These are phyloP conservation scores for Eupithecia abbreviata DNA, from an alignment of 2,888 invertebrate genomes.

Conservation along the genomic window DNA sequence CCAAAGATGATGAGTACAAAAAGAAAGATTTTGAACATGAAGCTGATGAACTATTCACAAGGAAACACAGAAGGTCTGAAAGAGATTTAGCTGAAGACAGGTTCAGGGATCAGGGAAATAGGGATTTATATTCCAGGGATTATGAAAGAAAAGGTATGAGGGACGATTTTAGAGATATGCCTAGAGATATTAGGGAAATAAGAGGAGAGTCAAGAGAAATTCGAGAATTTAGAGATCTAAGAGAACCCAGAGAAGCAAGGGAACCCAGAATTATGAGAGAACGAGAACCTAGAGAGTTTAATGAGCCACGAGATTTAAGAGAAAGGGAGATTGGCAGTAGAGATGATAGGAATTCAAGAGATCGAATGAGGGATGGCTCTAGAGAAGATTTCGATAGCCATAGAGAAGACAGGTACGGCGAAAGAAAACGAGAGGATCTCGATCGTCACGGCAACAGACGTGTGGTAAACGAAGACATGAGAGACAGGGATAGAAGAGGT, in stretches of 20 bases:
- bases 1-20: constrained; percentile 71
- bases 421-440: constrained; percentile 45
- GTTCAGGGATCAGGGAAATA: constrained; percentile 43
- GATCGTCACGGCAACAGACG: constrained; percentile 52
- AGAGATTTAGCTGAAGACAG: constrained; percentile 56
- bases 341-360: constrained; percentile 27
- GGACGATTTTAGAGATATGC: constrained; percentile 50
- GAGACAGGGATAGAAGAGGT: constrained; percentile 40
- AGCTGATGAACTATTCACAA: constrained; percentile 67
- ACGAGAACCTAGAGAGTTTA: constrained; percentile 33
- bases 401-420: constrained; percentile 38
- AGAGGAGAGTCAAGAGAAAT: constrained; percentile 20
- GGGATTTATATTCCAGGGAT: constrained; percentile 57
- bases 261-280: constrained; percentile 24
- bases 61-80: constrained; percentile 52
- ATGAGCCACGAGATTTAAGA: constrained; percentile 30
- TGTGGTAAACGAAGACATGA: constrained; percentile 38
- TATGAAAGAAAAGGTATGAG: constrained; percentile 54
- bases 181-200: constrained; percentile 20
- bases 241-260: constrained; percentile 1
- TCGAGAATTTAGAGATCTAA: constrained; percentile 24
- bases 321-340: constrained; percentile 3
- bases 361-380: constrained; percentile 31
- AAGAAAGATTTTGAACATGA: constrained; percentile 71
- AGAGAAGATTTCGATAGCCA: constrained; percentile 51